Conservation (phyloP, 1,140 invertebrate species). For the Drosophila nannoptera region DNA sequence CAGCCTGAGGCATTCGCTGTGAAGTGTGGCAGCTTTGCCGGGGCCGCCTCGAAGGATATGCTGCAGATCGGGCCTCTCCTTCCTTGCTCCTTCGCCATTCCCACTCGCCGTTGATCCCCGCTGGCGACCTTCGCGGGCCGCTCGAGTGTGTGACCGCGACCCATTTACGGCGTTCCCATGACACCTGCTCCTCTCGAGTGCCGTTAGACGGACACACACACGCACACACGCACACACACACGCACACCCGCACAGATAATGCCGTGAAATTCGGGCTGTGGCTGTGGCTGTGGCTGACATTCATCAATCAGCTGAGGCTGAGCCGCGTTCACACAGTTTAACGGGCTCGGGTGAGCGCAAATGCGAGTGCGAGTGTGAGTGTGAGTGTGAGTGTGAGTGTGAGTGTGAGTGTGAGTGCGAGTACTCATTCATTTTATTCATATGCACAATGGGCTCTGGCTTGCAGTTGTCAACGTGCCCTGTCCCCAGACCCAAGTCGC, state of each 20-base stretch:
- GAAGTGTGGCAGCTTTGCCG: conserved; percentile 23
- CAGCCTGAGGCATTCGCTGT: conserved; percentile 3
- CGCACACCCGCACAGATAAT: conserved; percentile 1
- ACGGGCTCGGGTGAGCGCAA: conserved; percentile 17
- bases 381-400: conserved; percentile 1
- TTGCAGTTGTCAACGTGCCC: conserved; percentile 51
- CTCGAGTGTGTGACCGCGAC: conserved; percentile 41
- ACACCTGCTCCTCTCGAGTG: conserved; percentile 55
- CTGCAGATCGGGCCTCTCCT: too few species aligned
- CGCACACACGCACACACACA: conserved; percentile 9
- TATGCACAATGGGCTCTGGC: conserved; percentile 44
- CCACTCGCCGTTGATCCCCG: conserved; percentile 19
- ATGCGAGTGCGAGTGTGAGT: too few species aligned
- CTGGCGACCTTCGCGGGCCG: conserved; percentile 40
- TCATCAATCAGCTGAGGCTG: conserved; percentile 66
- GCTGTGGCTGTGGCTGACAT: conserved; percentile 56
- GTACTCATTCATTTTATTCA: conserved; percentile 56
- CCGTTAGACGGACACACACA: conserved; percentile 33
- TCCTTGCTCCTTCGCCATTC: not conserved
- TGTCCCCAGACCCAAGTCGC: conserved; percentile 8
- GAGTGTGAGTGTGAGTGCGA: conserved; percentile 15
- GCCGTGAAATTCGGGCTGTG: conserved; percentile 15
- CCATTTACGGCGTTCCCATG: conserved; percentile 60
- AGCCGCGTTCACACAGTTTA: conserved; percentile 49
- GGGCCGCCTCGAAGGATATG: conserved; percentile 33